phyloP scores from a whole-genome alignment of 1,140 invertebrate species.

The Acromyrmex heyeri region DNA sequence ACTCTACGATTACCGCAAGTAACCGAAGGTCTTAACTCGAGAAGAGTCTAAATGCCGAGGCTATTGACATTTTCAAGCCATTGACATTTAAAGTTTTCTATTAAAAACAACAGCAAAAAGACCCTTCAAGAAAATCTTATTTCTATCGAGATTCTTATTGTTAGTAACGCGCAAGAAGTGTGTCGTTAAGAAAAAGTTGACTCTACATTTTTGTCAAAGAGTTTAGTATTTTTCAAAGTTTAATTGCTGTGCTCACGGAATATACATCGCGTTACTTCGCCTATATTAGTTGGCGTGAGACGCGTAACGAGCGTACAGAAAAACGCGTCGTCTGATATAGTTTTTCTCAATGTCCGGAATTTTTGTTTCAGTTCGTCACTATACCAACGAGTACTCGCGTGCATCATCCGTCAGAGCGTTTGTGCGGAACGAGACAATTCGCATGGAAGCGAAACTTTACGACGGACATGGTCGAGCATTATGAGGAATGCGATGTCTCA shows the following conservation, averaged over 20 bases:
- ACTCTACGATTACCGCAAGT: background rate
- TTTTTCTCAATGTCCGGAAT: conserved; percentile 1
- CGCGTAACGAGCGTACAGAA: background rate
- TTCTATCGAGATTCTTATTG: background rate
- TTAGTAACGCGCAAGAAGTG: background rate
- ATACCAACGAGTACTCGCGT: conserved; percentile 1
- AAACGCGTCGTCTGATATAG: conserved; percentile 9
- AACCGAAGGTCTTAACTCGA: conserved; percentile 34
- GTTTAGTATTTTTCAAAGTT: background rate
- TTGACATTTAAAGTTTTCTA: conserved; percentile 51
- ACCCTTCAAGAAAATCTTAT: conserved; percentile 15
- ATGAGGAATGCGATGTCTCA: conserved; percentile 39
- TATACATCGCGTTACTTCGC: no score
- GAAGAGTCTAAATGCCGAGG: conserved; percentile 44
- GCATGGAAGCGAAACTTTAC: conserved; percentile 30
- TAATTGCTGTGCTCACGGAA: background rate
- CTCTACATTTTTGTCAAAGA: background rate
- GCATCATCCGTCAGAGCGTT: conserved; percentile 16
- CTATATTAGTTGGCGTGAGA: background rate
- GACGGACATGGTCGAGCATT: conserved; percentile 32
- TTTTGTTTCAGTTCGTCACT: conserved; percentile 12
- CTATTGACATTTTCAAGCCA: conserved; percentile 61
- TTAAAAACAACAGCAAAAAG: conserved; percentile 16
- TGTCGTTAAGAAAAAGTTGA: background rate
- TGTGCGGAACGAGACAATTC: conserved; percentile 52